Percentiles rank a stretch among this genome's conserved stretches.
These are phyloP conservation scores for Actinia tenebrosa DNA, from an alignment of 64 coral and sea anemone species.

Conservation along the genomic window DNA sequence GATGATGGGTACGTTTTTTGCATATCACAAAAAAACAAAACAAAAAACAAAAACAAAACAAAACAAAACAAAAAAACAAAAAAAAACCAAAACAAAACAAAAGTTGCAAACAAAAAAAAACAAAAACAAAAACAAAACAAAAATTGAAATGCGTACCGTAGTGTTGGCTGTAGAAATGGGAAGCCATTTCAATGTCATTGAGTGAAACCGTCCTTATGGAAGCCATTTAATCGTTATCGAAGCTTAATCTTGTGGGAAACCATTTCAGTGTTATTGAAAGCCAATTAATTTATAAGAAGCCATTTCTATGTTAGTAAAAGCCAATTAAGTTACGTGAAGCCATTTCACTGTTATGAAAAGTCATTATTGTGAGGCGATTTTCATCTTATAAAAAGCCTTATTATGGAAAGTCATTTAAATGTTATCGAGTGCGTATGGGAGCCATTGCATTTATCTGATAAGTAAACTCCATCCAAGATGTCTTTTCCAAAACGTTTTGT, in stretches of 20 bases:
- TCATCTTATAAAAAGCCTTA: too few relatives aligned
- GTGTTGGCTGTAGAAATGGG: neutral
- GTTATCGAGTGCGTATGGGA: too few relatives aligned
- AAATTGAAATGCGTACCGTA: neutral
- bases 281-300: neutral
- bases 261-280: neutral
- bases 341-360: neutral
- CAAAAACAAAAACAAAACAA: too few relatives aligned
- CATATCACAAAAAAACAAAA: too few relatives aligned
- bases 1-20: constrained; percentile 66
- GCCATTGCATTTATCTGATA: too few relatives aligned
- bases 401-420: too few relatives aligned
- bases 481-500: too few relatives aligned
- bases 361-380: too few relatives aligned
- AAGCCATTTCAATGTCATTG: neutral
- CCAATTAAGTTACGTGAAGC: neutral
- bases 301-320: neutral
- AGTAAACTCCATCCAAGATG: too few relatives aligned
- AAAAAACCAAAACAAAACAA: too few relatives aligned
- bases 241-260: neutral
- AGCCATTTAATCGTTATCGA: neutral
- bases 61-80: too few relatives aligned
- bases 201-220: neutral
- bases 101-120: too few relatives aligned
- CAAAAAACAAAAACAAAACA: neutral